Conservation (phyloP, 2,113 vertebrate species). For the Paramisgurnus dabryanus region DNA sequence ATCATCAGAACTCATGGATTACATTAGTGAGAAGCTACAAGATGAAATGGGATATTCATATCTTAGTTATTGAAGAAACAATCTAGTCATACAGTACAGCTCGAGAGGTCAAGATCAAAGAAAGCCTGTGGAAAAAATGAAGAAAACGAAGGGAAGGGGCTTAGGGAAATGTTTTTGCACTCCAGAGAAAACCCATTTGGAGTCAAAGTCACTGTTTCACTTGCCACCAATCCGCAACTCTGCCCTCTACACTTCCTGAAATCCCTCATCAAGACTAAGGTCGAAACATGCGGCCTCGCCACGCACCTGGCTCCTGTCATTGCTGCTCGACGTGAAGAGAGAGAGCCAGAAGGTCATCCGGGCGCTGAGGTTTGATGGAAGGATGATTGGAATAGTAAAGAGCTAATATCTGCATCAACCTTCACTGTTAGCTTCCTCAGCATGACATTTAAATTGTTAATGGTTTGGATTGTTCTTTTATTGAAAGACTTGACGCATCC, state of each 20-base stretch:
- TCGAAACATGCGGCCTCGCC: conserved; percentile 57
- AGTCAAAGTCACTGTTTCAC: conserved; percentile 23
- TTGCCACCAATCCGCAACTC: conserved; percentile 7
- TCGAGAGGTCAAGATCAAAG: not conserved
- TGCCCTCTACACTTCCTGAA: conserved; percentile 40
- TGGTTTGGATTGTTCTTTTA: conserved; percentile 62
- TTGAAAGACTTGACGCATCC: conserved; percentile 63
- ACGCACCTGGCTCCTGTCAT: conserved; percentile 72
- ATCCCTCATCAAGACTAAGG: conserved; percentile 46
- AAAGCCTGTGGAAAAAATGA: not conserved
- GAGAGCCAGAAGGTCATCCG: conserved; percentile 59
- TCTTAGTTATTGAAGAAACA: conserved; percentile 33
- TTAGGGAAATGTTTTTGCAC: not conserved
- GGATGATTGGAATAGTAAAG: conserved; percentile 24
- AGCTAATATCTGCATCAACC: conserved; percentile 57
- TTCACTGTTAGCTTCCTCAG: conserved; percentile 57
- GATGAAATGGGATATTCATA: conserved; percentile 33
- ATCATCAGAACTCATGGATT: conserved; percentile 60
- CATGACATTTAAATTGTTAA: conserved; percentile 64
- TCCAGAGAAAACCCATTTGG: conserved; percentile 10
- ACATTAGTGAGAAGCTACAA: conserved; percentile 45
- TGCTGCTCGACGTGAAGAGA: conserved; percentile 61
- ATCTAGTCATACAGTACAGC: not conserved
- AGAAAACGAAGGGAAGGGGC: not conserved
- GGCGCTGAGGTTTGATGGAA: conserved; percentile 57